Conservation (phyloP, 2,888 invertebrate genomes). For the Tolmerus cingulatus region DNA sequence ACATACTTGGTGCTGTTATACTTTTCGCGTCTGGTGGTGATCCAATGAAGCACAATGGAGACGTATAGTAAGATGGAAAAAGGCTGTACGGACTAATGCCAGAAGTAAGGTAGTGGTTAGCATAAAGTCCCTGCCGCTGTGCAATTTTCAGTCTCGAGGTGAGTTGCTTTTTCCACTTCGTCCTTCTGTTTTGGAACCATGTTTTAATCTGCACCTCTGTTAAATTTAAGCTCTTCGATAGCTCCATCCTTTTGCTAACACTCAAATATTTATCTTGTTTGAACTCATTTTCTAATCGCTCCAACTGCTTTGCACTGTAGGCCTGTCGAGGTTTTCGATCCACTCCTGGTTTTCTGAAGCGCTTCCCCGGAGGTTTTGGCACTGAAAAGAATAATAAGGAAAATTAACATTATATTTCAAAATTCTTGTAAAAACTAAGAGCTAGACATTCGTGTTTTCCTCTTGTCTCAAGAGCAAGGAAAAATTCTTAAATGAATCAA, state of each 20-base stretch:
- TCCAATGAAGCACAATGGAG: conserved; percentile 47
- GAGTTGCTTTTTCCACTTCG: conserved; percentile 97
- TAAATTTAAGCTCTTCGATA: conserved; percentile 85
- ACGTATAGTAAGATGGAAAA: conserved; percentile 50
- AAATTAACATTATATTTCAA: not conserved
- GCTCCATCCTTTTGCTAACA: conserved; percentile 92
- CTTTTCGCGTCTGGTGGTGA: conserved; percentile 64
- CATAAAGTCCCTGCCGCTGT: conserved; percentile 82
- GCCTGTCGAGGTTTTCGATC: conserved; percentile 96
- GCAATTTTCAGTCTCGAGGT: conserved; percentile 89
- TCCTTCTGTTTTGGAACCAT: conserved; percentile 95
- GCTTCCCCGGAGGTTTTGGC: conserved; percentile 79
- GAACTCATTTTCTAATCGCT: conserved; percentile 91
- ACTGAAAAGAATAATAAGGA: conserved; percentile 66
- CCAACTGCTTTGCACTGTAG: conserved; percentile 93
- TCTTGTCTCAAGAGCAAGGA: not conserved
- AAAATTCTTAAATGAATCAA: conserved; percentile 20
- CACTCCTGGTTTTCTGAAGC: conserved; percentile 85
- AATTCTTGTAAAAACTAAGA: not conserved
- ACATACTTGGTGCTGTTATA: not conserved
- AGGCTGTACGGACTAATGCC: conserved; percentile 49
- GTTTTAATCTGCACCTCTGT: conserved; percentile 97
- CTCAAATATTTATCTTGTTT: conserved; percentile 95
- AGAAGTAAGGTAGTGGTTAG: conserved; percentile 73
- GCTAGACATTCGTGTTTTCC: not conserved